These are phyloP conservation scores for Tachypleus tridentatus DNA, from an alignment of 1,140 invertebrate species.

Conservation along the genomic window DNA sequence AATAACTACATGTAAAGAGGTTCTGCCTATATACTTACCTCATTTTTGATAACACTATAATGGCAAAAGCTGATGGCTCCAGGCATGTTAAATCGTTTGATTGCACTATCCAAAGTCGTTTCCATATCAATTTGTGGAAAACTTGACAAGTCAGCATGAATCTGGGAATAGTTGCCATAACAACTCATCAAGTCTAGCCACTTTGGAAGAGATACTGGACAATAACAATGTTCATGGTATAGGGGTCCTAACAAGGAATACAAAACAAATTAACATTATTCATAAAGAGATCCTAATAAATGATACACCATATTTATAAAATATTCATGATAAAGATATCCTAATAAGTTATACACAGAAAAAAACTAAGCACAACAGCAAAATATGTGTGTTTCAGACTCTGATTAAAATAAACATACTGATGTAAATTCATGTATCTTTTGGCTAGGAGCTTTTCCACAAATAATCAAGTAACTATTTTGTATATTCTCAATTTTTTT, in stretches of 20 bases:
- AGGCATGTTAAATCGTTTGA: conserved; percentile 52
- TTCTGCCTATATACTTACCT: conserved; percentile 39
- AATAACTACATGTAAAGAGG: conserved; percentile 6
- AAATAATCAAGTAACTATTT: too few relatives aligned
- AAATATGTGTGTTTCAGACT: too few relatives aligned
- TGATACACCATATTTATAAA: too few relatives aligned
- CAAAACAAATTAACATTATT: background rate
- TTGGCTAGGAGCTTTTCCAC: too few relatives aligned
- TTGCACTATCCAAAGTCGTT: conserved; percentile 47
- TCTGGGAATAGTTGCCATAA: conserved; percentile 49
- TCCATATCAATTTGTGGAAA: conserved; percentile 63
- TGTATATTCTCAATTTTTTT: too few relatives aligned
- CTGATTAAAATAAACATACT: too few relatives aligned
- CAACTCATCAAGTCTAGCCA: conserved; percentile 62
- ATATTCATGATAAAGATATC: conserved; percentile 28
- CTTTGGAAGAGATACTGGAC: conserved; percentile 50
- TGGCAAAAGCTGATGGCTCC: conserved; percentile 75
- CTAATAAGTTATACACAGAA: conserved; percentile 26
- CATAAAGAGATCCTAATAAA: too few relatives aligned
- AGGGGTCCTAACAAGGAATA: conserved; percentile 32
- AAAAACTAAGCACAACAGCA: conserved; percentile 19
- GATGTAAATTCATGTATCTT: too few relatives aligned
- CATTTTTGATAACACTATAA: conserved; percentile 73
- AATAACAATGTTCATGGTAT: conserved; percentile 73
- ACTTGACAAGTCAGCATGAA: conserved; percentile 54